Evolutionary conservation across 2,888 invertebrate genomes (phyloP), one percentile per base, ranked within the genome.

Genomic region (Melinaea menophilus): DNA sequence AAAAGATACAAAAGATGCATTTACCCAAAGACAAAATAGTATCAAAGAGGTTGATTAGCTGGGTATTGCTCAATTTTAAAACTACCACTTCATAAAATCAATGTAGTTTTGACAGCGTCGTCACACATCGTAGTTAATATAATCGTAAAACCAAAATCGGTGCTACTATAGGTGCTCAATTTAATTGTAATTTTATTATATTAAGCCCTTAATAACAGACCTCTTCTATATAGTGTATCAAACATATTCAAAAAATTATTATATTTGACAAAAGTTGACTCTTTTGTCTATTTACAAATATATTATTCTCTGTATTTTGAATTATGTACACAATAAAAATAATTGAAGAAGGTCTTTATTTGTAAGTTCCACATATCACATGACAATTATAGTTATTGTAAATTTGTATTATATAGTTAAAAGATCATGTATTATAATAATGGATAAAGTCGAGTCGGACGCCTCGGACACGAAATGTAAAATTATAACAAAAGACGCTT

Each of bases 331-430:
- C 41, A 9, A 9, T 41, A 41, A 48, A 22, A 7, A 31, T 31
- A 2, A 9, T 41, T 41, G 9, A 41, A 41, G n/a, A 48, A 51
- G 66, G 63, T 58, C 68, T 68, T 12, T 68, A 64, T 68, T 64
- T 70, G 62, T 81, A 80, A 79, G 72, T 75, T 70, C 70, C 78
- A 85, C 83, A 83, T 86, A 88, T 85, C 85, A 85, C 85, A 88
- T 86, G 85, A 87, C 85, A 86, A 79, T 67, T 60, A 59, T 60
- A 62, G 45, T 51, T 61, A 72, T 78, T 87, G 89, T 88, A 89
- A 85, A 87, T 78, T 81, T 89, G 90, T 90, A 90, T 76, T 79
- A 90, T 90, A 90, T 89, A 88, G 86, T 72, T 77, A 76, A 82
- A 83, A 71, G 69, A 73, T 79, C 82, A 80, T 88, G 82, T 78